Evolutionary conservation across 2,113 vertebrate species (phyloP).

Genomic region (Oxyura jamaicensis): DNA sequence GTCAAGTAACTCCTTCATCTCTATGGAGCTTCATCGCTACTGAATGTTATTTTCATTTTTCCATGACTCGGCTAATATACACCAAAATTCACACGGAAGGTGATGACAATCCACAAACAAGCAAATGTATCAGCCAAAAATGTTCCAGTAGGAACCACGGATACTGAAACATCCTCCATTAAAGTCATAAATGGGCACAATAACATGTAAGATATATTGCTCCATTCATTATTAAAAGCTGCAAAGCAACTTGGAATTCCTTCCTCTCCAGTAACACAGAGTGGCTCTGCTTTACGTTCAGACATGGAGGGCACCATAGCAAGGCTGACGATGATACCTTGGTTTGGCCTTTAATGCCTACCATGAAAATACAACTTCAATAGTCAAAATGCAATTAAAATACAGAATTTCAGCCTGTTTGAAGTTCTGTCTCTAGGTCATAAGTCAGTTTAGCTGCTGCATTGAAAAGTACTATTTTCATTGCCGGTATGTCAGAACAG

Average conservation of each 20-base stretch:
- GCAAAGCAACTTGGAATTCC: neutral
- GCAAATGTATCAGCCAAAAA: neutral
- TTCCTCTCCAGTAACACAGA: neutral
- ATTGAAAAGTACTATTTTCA: neutral
- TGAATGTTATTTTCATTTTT: neutral
- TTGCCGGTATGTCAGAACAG: neutral
- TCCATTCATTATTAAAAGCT: neutral
- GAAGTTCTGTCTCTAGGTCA: neutral
- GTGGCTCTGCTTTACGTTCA: neutral
- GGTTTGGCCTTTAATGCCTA: neutral
- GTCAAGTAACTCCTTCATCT: neutral
- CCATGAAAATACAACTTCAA: neutral
- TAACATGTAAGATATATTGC: neutral
- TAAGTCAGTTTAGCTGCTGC: neutral
- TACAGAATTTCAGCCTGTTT: neutral
- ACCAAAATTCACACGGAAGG: neutral
- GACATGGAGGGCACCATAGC: neutral
- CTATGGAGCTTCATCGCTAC: neutral
- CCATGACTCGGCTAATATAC: neutral
- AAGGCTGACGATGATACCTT: neutral
- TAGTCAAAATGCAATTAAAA: constrained; percentile 41
- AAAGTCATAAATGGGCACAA: neutral
- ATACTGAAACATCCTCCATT: neutral
- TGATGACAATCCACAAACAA: neutral
- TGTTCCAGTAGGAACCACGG: neutral